Base-by-base conservation (phyloP, 2,113 vertebrate species). In the Oryzias curvinotus region DNA sequence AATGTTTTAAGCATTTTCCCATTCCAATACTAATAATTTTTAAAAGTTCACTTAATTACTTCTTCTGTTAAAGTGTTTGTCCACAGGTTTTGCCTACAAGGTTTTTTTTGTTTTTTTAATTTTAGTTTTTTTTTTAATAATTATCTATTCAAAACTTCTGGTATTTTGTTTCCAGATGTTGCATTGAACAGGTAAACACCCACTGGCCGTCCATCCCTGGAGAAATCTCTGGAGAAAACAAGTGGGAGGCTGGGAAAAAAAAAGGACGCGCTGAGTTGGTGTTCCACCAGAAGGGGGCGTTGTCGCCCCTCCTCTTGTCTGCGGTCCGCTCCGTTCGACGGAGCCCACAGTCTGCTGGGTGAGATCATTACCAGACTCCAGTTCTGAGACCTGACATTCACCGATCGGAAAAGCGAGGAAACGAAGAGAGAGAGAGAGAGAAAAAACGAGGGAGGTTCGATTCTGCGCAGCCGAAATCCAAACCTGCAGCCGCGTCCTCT, bases 311-410 rank as follows among this genome's bases (percentile, higher is more conserved):
- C 80, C 47, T 48, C 47, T 3, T 72, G 78, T 74, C 79, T 85
- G 30, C 68, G 62, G 48, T 82, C 71, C 82, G 71, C 82, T 42
- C 15, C 57, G 51, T 65, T 78, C n/a, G 68, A 64, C 75, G 74
- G 14, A 74, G 79, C 83, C 47, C 47, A 72, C 81, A 88, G 86
- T 81, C 87, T 87, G 86, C 83, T 87, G 86, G 82, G 84, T 87
- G 88, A 91, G 91, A 90, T 90, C 91, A 91, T 88, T 89, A 91
- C 83, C 81, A 89, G 87, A 90, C 90, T 86, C 85, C 83, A 81
- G 86, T 90, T 90, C 81, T 83, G 73, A 85, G 89, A 89, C 89
- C 90, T 86, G 88, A 88, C 86, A 89, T 81, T 85, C 88, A 83
- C 73, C 80, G 82, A 87, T 83, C 78, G 80, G 87, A 78, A 78